These are phyloP conservation scores for Musca domestica DNA, from an alignment of 1,140 invertebrate genomes.

Conservation along the genomic window DNA sequence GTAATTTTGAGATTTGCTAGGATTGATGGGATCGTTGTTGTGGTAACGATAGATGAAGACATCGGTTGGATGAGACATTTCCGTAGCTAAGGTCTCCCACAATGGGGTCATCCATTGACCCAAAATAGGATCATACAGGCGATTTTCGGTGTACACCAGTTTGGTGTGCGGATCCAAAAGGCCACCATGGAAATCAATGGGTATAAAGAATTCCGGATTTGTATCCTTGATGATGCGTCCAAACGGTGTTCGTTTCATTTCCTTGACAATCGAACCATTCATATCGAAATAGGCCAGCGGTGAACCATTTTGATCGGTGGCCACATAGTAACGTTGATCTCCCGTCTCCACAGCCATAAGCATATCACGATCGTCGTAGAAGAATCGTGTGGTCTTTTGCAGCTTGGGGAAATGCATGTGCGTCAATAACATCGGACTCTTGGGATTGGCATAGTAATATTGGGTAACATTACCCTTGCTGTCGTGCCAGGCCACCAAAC, in stretches of 20 bases:
- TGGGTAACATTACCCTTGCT: constrained; percentile 90
- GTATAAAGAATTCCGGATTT: constrained; percentile 86
- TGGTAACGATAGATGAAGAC: constrained; percentile 89
- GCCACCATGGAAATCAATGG: constrained; percentile 91
- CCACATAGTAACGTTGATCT: constrained; percentile 85
- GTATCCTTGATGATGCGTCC: constrained; percentile 86
- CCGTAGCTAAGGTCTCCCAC: constrained; percentile 81
- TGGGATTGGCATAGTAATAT: constrained; percentile 90
- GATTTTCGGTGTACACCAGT: constrained; percentile 70
- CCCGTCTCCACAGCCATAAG: constrained; percentile 79
- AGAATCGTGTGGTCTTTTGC: constrained; percentile 73
- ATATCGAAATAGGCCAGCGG: constrained; percentile 88
- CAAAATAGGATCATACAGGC: constrained; percentile 88
- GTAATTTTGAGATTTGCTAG: constrained; percentile 69
- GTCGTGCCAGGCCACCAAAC: constrained; percentile 82
- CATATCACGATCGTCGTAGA: constrained; percentile 83
- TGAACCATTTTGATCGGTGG: constrained; percentile 88
- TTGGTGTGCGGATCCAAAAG: constrained; percentile 80
- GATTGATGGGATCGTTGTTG: constrained; percentile 90
- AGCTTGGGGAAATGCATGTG: constrained; percentile 89
- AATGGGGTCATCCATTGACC: constrained; percentile 94
- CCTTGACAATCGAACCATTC: constrained; percentile 86
- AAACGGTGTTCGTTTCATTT: constrained; percentile 86
- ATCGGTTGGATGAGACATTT: constrained; percentile 78
- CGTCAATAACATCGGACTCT: constrained; percentile 74